Conservation (phyloP, 35 echinoderm and acorn worm species). For the Amphiura filiformis region DNA sequence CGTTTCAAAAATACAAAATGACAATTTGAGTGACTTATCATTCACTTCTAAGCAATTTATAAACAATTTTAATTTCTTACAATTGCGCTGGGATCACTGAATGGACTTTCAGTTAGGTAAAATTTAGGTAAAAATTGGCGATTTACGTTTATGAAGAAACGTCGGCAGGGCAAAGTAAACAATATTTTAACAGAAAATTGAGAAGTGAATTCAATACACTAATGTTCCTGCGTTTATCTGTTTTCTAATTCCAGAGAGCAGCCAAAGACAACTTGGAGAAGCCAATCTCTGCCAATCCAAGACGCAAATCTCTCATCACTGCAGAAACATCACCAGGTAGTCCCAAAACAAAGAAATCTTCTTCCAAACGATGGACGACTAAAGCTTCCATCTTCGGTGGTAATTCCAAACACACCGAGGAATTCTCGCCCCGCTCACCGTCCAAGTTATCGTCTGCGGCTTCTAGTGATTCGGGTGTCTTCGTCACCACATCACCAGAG, state of each 20-base stretch:
- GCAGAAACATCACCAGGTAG: background rate
- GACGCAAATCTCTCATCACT: background rate
- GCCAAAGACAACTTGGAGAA: constrained; percentile 24
- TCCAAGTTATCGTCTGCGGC: constrained; percentile 6
- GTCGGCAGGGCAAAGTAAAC: too few relatives aligned
- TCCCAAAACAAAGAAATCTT: background rate
- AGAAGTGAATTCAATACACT: too few relatives aligned
- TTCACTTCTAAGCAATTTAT: too few relatives aligned
- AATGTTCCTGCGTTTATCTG: background rate
- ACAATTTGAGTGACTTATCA: too few relatives aligned
- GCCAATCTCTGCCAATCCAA: constrained; percentile 16
- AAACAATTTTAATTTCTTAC: too few relatives aligned
- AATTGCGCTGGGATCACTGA: too few relatives aligned
- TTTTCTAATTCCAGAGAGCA: background rate
- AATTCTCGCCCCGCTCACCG: background rate
- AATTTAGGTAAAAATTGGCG: too few relatives aligned
- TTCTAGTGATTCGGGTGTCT: constrained; percentile 22
- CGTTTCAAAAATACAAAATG: too few relatives aligned
- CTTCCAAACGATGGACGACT: background rate
- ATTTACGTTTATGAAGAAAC: too few relatives aligned
- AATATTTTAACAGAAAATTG: too few relatives aligned
- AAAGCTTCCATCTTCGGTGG: background rate
- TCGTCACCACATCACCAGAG: constrained; percentile 14
- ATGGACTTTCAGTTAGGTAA: too few relatives aligned
- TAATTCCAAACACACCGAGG: background rate